A percentile compares a stretch with the other conserved stretches of the same genome.
Conservation (phyloP, 2,113 vertebrate species). For the Antechinus flavipes region DNA sequence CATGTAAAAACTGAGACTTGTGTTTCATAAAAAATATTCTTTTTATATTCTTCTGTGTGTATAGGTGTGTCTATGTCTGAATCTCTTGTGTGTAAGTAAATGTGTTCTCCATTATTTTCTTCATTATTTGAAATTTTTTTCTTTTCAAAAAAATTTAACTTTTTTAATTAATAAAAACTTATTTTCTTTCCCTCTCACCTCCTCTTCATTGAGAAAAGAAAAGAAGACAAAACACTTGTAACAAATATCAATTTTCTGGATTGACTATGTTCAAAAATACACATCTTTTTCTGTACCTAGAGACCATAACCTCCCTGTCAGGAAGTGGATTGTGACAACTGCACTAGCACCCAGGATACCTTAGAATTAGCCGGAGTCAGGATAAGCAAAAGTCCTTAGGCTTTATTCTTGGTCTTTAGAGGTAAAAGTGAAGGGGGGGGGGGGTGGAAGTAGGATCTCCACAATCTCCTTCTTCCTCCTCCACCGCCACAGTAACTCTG, state of each 20-base stretch:
- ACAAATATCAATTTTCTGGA: not conserved
- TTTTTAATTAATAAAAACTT: not conserved
- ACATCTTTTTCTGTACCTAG: not conserved
- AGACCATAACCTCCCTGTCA: not conserved
- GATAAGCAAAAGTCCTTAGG: too few relatives aligned
- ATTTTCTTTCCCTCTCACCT: not conserved
- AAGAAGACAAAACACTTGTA: too few relatives aligned
- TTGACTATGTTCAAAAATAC: not conserved
- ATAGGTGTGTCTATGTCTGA: not conserved
- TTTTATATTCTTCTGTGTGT: too few relatives aligned
- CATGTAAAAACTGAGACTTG: too few relatives aligned
- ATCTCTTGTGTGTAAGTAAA: not conserved
- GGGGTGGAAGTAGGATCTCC: too few relatives aligned
- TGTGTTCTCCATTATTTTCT: not conserved
- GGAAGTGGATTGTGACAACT: not conserved
- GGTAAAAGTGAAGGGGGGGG: too few relatives aligned
- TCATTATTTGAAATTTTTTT: not conserved
- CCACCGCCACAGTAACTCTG: too few relatives aligned
- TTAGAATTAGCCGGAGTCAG: too few relatives aligned
- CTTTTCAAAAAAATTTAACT: not conserved
- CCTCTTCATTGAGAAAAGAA: not conserved
- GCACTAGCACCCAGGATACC: too few relatives aligned
- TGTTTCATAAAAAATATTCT: too few relatives aligned
- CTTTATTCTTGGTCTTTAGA: too few relatives aligned
- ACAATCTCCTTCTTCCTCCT: too few relatives aligned